phyloP scores from a whole-genome alignment of 2,888 invertebrate genomes.

The Epinotia nisella region DNA sequence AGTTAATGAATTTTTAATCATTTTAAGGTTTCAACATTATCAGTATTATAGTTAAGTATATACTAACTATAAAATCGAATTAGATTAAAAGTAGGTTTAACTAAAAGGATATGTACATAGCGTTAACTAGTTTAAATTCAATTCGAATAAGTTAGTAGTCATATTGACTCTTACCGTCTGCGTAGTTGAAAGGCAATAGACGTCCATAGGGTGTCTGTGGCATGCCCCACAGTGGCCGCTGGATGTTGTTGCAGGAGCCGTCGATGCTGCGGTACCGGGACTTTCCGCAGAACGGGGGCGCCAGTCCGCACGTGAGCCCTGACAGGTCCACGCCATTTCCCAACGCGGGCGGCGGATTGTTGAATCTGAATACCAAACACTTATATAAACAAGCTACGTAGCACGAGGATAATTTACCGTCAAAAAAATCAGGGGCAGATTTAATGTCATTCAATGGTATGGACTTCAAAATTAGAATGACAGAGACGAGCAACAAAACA shows the following conservation, averaged over 20 bases:
- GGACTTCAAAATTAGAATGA: neutral
- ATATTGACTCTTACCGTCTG: slow-evolving; percentile 85
- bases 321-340: slow-evolving; percentile 75
- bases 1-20: too few species aligned
- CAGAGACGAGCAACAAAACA: neutral
- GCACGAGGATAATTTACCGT: neutral
- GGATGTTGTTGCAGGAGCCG: slow-evolving; percentile 97
- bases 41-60: too few species aligned
- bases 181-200: slow-evolving; percentile 86
- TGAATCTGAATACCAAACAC: slow-evolving; percentile 62
- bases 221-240: slow-evolving; percentile 92
- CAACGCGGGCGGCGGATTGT: slow-evolving; percentile 74
- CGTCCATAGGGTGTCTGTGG: slow-evolving; percentile 89
- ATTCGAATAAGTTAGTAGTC: neutral
- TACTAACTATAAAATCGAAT: too few species aligned
- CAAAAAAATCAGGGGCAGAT: neutral
- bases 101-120: too few species aligned
- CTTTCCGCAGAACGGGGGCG: slow-evolving; percentile 78
- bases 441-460: neutral
- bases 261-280: slow-evolving; percentile 90
- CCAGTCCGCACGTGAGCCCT: slow-evolving; percentile 77
- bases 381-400: neutral
- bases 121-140: too few species aligned
- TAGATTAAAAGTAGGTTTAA: too few species aligned
- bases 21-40: too few species aligned